These are phyloP conservation scores for Anthopleura xanthogrammica DNA, from an alignment of 92 coral and sea anemone genomes.

Conservation along the genomic window DNA sequence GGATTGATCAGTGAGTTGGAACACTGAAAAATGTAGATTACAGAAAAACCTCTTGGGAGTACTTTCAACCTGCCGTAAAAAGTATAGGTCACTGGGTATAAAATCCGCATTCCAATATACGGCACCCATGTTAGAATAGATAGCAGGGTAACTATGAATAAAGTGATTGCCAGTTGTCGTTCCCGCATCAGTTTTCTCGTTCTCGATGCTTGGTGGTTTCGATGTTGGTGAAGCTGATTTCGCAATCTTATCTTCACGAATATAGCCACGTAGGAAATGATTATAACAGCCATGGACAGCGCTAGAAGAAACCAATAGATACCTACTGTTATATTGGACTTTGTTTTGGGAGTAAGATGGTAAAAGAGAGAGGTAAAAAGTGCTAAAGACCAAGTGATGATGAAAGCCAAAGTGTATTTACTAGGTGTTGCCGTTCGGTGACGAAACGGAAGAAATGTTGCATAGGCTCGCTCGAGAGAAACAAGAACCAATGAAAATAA, in stretches of 20 bases:
- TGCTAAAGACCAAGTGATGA: neutral
- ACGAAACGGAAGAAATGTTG: neutral
- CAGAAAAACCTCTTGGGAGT: neutral
- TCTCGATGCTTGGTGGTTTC: neutral
- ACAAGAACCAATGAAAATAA: neutral
- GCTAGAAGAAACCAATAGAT: neutral
- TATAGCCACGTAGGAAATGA: neutral
- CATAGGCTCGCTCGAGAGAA: neutral
- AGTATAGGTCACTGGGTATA: no score
- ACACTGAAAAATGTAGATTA: neutral
- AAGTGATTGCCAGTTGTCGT: neutral
- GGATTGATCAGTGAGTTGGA: neutral
- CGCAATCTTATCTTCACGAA: neutral
- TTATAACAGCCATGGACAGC: neutral
- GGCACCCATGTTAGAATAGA: neutral
- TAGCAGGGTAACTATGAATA: neutral
- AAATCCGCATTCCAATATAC: neutral
- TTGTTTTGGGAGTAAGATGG: neutral
- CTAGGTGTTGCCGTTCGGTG: neutral
- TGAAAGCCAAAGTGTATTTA: neutral
- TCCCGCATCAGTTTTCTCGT: neutral
- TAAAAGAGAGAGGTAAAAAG: neutral
- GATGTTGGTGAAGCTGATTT: neutral
- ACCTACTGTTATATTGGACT: no score
- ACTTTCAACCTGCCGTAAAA: neutral